A percentile compares a stretch with the other conserved stretches of the same genome.
phyloP scores from a whole-genome alignment of 2,113 vertebrate genomes.

The Antidorcas marsupialis region DNA sequence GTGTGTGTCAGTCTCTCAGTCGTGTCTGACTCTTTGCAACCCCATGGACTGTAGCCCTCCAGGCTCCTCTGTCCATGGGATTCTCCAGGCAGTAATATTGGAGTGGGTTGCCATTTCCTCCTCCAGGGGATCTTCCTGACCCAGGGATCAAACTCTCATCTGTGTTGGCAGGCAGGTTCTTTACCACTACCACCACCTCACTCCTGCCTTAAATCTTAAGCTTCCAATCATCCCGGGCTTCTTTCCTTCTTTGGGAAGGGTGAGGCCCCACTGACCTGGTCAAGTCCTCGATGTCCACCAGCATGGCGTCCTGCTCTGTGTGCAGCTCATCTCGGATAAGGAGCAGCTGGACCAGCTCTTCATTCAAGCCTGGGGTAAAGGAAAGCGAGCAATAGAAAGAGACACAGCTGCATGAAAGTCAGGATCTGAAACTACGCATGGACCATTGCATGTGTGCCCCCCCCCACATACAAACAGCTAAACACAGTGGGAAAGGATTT shows the following conservation, averaged over 20 bases:
- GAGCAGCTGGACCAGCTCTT: constrained; percentile 98
- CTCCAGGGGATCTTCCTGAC: background rate
- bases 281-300: constrained; percentile 98
- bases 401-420: background rate
- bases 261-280: constrained; percentile 86
- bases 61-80: background rate
- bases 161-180: background rate
- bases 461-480: background rate
- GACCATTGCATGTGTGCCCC: background rate
- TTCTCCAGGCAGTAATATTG: background rate
- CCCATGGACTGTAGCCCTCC: background rate
- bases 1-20: background rate
- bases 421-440: background rate
- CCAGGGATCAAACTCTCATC: background rate
- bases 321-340: constrained; percentile 97
- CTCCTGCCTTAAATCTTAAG: background rate
- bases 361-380: constrained; percentile 89
- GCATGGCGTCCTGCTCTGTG: constrained; percentile 98
- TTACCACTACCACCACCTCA: background rate
- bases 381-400: background rate
- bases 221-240: background rate
- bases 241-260: background rate
- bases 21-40: background rate
- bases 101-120: background rate
- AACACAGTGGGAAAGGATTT: background rate